Conservation (phyloP, 2,113 vertebrate species). For the Myrmecobius fasciatus region DNA sequence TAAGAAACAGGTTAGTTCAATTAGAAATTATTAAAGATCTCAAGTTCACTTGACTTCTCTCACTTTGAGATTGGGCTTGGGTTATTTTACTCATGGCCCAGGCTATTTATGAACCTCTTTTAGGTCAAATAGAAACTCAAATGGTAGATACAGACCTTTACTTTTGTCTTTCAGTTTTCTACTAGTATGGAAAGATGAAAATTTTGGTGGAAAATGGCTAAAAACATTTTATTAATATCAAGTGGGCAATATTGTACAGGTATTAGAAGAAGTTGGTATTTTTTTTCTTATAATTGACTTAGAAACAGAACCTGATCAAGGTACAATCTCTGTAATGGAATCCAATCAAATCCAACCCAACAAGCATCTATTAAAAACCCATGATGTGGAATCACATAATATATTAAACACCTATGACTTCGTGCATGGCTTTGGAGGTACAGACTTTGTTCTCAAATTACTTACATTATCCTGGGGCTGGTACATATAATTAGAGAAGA, state of each 20-base stretch:
- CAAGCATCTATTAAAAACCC: not conserved
- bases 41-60: slow-evolving; percentile 19
- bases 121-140: not conserved
- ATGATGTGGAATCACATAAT: not conserved
- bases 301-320: slow-evolving; percentile 22
- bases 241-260: not conserved
- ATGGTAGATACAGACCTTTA: not conserved
- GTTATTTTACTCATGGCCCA: slow-evolving; percentile 1
- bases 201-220: not conserved
- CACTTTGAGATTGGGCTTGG: slow-evolving; percentile 26
- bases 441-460: not conserved
- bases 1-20: slow-evolving; percentile 7
- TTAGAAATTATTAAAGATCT: slow-evolving; percentile 24
- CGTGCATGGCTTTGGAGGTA: not conserved
- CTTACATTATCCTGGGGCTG: not conserved
- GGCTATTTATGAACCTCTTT: not conserved
- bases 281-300: not conserved
- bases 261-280: not conserved
- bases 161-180: not conserved
- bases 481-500: not conserved
- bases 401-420: not conserved
- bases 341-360: not conserved
- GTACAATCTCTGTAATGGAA: slow-evolving; percentile 22
- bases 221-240: not conserved
- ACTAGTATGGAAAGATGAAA: not conserved